A percentile compares a stretch with the other conserved stretches of the same genome.
phyloP scores from a whole-genome alignment of 2,888 invertebrate genomes.

The Cosmia pyralina region DNA sequence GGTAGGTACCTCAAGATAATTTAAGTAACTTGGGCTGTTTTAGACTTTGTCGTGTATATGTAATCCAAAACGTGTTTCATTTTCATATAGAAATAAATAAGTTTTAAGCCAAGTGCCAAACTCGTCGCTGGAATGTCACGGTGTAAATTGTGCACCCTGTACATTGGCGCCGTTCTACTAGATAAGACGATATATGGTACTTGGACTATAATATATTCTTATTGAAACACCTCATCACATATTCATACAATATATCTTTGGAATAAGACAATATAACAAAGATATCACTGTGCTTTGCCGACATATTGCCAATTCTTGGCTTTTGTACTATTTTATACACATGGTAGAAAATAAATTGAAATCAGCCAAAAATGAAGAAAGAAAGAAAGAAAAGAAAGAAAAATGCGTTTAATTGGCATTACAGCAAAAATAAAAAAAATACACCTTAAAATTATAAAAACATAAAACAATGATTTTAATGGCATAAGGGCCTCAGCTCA shows the following conservation, averaged over 20 bases:
- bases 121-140: not conserved
- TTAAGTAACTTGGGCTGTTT: not conserved
- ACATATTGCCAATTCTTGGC: slow-evolving; percentile 16
- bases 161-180: slow-evolving; percentile 21
- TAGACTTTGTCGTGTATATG: not conserved
- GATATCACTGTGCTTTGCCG: slow-evolving; percentile 25
- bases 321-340: not conserved
- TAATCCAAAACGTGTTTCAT: not conserved
- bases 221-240: slow-evolving; percentile 59
- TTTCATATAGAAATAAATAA: not conserved
- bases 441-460: too few species aligned
- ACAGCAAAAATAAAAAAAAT: too few species aligned
- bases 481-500: too few species aligned
- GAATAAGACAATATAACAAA: slow-evolving; percentile 55
- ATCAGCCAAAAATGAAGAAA: not conserved
- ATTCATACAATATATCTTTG: slow-evolving; percentile 56
- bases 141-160: slow-evolving; percentile 24
- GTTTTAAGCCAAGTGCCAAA: not conserved
- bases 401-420: too few species aligned
- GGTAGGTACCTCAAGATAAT: too few species aligned
- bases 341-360: not conserved
- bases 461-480: too few species aligned
- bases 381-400: too few species aligned
- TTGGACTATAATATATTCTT: slow-evolving; percentile 52
- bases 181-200: slow-evolving; percentile 39